Evolutionary conservation across 2,888 invertebrate genomes (phyloP), one percentile per base, ranked within the genome.

Genomic region (Unio delphinus): DNA sequence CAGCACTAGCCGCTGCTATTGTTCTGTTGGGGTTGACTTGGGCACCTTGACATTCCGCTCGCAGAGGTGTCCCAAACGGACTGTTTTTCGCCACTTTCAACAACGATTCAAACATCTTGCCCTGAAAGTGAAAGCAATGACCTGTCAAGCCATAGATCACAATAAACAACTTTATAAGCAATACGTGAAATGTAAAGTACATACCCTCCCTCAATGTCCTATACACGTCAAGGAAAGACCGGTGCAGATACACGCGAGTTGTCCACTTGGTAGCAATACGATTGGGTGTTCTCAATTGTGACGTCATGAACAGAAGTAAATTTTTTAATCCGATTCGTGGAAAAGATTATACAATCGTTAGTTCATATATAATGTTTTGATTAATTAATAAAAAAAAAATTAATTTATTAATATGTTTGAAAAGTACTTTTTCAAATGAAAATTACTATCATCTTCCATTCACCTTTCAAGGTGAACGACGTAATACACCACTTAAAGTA

Each of bases 1-100:
- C 89, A 55, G 72, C 55, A 56, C 18, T 55, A 26, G 89, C 87
- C 1, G 89, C 90, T 30, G 86, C 83, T 71, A 90, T 89, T 55
- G 81, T 86, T 72, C 90, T 74, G 56, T 75, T 76, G 67, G 79
- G 80, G 72, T 86, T 87, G 54, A 84, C 81, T 76, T 82, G 75
- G 26, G 28, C 64, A 57, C 71, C 69, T 67, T 89, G 87, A 78
- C 89, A 89, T 68, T 83, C 77, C 23, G 88, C 88, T 65, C 83
- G 82, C 71, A 87, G 84, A 28, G 89, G 87, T 62, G 76, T 82
- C 59, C 75, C 74, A 71, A 88, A 85, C 11, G 83, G 78, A 75
- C 87, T 89, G 70, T 78, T 88, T 78, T 86, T 87, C 26, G 87
- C 84, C 67, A 87, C 79, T 73, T 89, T 84, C 68, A 87, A 70